Evolutionary conservation across 1,140 invertebrate genomes (phyloP).

Genomic region (Aphaenogaster ashmeadi): DNA sequence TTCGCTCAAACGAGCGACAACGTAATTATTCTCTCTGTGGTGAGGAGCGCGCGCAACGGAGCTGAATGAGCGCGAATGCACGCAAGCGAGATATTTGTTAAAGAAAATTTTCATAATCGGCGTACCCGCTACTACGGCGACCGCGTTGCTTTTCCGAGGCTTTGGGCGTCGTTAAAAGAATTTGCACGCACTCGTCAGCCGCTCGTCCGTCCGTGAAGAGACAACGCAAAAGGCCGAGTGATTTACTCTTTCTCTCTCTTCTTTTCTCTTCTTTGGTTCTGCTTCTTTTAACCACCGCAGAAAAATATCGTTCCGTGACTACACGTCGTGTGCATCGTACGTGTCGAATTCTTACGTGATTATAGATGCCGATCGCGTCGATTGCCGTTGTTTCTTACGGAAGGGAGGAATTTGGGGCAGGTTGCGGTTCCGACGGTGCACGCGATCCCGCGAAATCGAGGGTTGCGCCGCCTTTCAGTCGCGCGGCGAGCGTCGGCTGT

Average conservation of each 20-base stretch:
- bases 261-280: neutral
- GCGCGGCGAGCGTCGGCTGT: conserved; percentile 1
- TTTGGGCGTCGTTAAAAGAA: conserved; percentile 85
- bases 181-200: conserved; percentile 84
- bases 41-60: conserved; percentile 60
- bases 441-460: conserved; percentile 72
- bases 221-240: conserved; percentile 65
- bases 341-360: conserved; percentile 51
- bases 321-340: conserved; percentile 22
- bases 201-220: conserved; percentile 82
- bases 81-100: conserved; percentile 71
- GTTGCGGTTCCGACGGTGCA: conserved; percentile 74
- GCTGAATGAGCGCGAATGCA: conserved; percentile 45
- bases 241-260: conserved; percentile 31
- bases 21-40: conserved; percentile 66
- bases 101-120: conserved; percentile 77
- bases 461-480: conserved; percentile 55
- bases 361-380: conserved; percentile 38
- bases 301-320: conserved; percentile 55
- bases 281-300: conserved; percentile 25
- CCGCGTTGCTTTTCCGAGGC: conserved; percentile 77
- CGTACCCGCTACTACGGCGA: conserved; percentile 38
- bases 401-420: conserved; percentile 77
- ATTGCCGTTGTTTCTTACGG: conserved; percentile 14
- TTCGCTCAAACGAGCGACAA: conserved; percentile 61